Conservation (phyloP, 2,797 vertebrate genomes). For the Gobionotothen gibberifrons region DNA sequence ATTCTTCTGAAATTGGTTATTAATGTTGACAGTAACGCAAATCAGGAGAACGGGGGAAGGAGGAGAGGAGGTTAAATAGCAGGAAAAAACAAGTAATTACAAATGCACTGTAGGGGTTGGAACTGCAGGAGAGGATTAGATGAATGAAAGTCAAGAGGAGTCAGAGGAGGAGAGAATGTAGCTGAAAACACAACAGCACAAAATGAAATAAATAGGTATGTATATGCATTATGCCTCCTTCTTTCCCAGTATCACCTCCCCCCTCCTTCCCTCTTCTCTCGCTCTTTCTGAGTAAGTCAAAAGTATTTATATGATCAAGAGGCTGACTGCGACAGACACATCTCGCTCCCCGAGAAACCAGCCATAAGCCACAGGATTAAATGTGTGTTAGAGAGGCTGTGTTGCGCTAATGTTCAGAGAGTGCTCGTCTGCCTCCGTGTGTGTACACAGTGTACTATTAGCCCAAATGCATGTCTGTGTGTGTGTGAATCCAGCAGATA, state of each 20-base stretch:
- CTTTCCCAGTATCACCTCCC: conserved; percentile 4
- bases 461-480: conserved; percentile 26
- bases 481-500: background rate
- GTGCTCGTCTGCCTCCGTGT: conserved; percentile 38
- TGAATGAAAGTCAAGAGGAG: conserved; percentile 47
- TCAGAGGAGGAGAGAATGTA: conserved; percentile 7
- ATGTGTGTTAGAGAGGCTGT: conserved; percentile 66
- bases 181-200: conserved; percentile 13
- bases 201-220: conserved; percentile 7
- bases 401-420: conserved; percentile 57
- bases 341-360: conserved; percentile 65
- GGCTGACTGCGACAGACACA: conserved; percentile 65
- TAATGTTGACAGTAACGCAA: background rate
- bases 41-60: background rate
- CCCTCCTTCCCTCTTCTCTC: background rate
- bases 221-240: conserved; percentile 9
- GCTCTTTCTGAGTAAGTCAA: conserved; percentile 37
- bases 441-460: conserved; percentile 38
- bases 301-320: conserved; percentile 75
- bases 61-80: background rate
- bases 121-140: conserved; percentile 34
- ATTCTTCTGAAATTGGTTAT: background rate
- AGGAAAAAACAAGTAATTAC: conserved; percentile 33
- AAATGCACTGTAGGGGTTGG: conserved; percentile 14
- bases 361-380: conserved; percentile 73